Base-by-base conservation (phyloP, 2,888 invertebrate genomes). In the Campoplex nolae region DNA sequence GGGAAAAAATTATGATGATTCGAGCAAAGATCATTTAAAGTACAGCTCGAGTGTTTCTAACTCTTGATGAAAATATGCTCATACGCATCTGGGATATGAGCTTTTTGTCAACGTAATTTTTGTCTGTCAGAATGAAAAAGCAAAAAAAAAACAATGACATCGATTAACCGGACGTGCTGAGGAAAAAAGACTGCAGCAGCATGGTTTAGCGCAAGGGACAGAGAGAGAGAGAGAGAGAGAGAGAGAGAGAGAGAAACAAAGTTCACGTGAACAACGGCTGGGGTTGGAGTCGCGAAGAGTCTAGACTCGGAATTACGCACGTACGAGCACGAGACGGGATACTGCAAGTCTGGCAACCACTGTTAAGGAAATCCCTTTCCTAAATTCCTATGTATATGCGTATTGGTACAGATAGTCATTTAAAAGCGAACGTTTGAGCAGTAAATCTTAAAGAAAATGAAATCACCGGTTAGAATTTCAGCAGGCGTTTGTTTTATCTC, bases 231-330 rank as follows among this genome's bases (percentile, higher is more conserved):
- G 38, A n/a, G 23, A 13, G 16, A 42, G 42, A 51, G 68, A 70
- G 68, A n/a, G 48, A 67, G 8, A 56, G 74, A 32, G 11, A 35
- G 18, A 23, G 54, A 67, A 18, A 32, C 56, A 78, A 81, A 84
- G 74, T 87, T 82, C 74, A 77, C 78, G 80, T 35, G 71, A 81
- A 62, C 77, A 79, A 42, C 79, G 70, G 70, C 56, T 42, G 56
- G 70, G 56, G 77, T 77, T 54, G 77, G 23, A 68, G 48, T 62
- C 38, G n/a, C n/a, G 68, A 78, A 58, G 62, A 68, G 83, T 87
- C 86, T 84, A 87, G 84, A 84, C 86, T 54, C 78, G 48, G 84
- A 78, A 87, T 84, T 84, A 87, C 84, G 84, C 75, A 56, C 86
- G 78, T 81, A 54, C 23, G 18, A 73, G 77, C 42, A 54, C 71